phyloP scores from a whole-genome alignment of 2,113 vertebrate genomes.

The Zosterops japonicus region DNA sequence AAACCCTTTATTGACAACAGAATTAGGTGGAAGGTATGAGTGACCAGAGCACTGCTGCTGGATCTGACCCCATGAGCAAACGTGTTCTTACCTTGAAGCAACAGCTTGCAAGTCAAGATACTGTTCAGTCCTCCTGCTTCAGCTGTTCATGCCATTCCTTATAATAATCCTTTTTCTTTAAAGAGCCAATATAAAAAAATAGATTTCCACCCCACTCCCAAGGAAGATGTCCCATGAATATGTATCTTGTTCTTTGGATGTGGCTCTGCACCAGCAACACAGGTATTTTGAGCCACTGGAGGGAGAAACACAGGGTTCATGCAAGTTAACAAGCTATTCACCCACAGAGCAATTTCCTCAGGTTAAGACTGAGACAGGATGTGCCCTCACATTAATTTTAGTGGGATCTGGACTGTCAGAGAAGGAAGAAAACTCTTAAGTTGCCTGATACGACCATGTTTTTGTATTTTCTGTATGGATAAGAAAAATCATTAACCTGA shows the following conservation, averaged over 20 bases:
- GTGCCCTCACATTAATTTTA: not conserved
- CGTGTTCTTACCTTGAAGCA: not conserved
- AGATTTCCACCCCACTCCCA: not conserved
- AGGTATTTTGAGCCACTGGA: not conserved
- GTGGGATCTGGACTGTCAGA: not conserved
- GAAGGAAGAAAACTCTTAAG: not conserved
- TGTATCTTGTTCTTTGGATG: not conserved
- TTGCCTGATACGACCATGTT: not conserved
- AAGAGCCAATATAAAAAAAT: not conserved
- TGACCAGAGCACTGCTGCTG: not conserved
- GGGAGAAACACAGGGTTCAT: not conserved
- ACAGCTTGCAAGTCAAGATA: not conserved
- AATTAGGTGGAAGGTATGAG: rapidly evolving
- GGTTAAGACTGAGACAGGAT: not conserved
- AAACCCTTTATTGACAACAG: not conserved
- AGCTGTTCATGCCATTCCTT: not conserved
- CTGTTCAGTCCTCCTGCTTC: not conserved
- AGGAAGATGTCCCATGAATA: not conserved
- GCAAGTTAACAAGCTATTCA: not conserved
- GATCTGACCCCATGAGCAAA: not conserved
- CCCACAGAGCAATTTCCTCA: not conserved
- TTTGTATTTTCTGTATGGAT: not conserved
- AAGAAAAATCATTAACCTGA: not conserved
- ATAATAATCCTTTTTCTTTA: not conserved
- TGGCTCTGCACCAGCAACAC: not conserved